Conservation (phyloP, 2,888 invertebrate species). For the Gymnosoma rotundatum region DNA sequence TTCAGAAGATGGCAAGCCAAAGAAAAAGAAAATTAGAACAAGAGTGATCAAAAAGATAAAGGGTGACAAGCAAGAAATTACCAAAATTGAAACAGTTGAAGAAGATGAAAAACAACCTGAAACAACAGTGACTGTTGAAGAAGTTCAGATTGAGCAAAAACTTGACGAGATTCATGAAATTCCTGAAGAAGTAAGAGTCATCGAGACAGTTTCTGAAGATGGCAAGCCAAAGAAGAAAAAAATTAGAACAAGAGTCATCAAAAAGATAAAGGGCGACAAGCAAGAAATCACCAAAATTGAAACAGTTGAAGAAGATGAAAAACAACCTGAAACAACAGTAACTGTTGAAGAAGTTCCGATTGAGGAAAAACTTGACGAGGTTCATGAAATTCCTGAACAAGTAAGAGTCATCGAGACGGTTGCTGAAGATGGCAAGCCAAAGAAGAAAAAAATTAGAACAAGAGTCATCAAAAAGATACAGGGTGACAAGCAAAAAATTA, state of each 20-base stretch:
- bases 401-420: conserved; percentile 72
- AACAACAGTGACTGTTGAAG: conserved; percentile 77
- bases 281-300: conserved; percentile 79
- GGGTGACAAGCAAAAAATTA: conserved; percentile 80
- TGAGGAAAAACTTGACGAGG: conserved; percentile 47
- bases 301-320: conserved; percentile 79
- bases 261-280: conserved; percentile 73
- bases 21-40: conserved; percentile 78
- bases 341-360: conserved; percentile 77
- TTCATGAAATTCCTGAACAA: conserved; percentile 67
- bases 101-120: conserved; percentile 79
- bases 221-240: conserved; percentile 70
- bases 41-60: conserved; percentile 78
- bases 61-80: conserved; percentile 76
- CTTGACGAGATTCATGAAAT: conserved; percentile 75
- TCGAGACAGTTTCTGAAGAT: conserved; percentile 77
- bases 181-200: conserved; percentile 78
- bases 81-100: conserved; percentile 77
- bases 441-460: conserved; percentile 76
- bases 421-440: conserved; percentile 74
- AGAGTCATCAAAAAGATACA: conserved; percentile 76
- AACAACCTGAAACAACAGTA: conserved; percentile 75
- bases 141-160: conserved; percentile 77
- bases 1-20: conserved; percentile 76
- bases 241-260: conserved; percentile 72